Percentiles rank a stretch among this genome's conserved stretches.
phyloP scores from a whole-genome alignment of 2,113 vertebrate genomes.

The Isurus oxyrinchus region DNA sequence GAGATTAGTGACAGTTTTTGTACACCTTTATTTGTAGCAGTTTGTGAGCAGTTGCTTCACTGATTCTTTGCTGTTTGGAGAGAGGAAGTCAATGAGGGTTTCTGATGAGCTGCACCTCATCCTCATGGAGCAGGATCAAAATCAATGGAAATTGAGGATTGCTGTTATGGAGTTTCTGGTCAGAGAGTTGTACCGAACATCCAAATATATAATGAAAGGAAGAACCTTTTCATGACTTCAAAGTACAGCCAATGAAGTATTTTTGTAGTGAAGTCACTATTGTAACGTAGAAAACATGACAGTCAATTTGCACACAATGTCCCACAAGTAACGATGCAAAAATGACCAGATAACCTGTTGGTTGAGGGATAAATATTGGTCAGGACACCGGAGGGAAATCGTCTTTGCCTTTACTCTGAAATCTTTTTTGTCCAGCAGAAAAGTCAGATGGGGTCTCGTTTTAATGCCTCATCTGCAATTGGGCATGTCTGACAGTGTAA shows the following conservation, averaged over 20 bases:
- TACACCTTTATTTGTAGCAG: background rate
- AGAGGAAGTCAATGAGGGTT: background rate
- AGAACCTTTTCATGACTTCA: too few relatives aligned
- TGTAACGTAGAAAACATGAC: too few relatives aligned
- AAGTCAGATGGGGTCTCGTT: background rate
- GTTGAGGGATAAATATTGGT: background rate
- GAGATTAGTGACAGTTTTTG: background rate
- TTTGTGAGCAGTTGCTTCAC: background rate
- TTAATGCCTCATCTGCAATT: background rate
- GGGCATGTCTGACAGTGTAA: background rate
- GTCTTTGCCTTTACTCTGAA: background rate
- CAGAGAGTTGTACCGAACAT: too few relatives aligned
- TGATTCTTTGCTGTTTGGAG: background rate
- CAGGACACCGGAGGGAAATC: background rate
- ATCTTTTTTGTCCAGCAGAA: background rate
- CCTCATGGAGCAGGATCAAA: background rate
- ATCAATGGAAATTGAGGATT: background rate
- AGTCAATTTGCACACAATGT: background rate
- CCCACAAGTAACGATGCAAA: background rate
- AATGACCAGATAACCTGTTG: background rate
- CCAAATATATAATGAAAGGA: too few relatives aligned
- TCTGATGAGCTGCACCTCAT: background rate
- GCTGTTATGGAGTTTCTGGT: too few relatives aligned
- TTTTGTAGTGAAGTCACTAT: too few relatives aligned
- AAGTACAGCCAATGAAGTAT: too few relatives aligned